Evolutionary conservation across 53 echinoderm and acorn worm genomes (phyloP), one percentile per base, ranked within the genome.

Genomic region (Paelopatides confundens): DNA sequence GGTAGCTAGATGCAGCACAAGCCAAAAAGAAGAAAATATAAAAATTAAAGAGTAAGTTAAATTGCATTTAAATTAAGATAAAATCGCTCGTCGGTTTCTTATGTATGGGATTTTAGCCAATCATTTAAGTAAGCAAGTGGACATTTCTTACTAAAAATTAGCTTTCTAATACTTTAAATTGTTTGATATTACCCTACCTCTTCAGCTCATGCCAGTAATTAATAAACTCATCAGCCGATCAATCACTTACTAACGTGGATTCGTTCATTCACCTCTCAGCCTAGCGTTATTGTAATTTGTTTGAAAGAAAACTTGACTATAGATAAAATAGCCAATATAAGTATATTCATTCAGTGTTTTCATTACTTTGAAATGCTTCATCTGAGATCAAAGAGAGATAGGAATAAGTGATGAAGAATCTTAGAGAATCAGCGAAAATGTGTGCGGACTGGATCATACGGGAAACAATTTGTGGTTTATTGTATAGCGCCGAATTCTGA

Each of bases 241-340:
- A 74, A 74, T 74, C 74, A 74, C 40, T 39, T 36, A 74, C 27
- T 46, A 10, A 23, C 74, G 46, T 58, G 6, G 58, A 58, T 58
- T 58, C 74, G 74, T 40, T 74, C 74, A 74, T 74, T 74, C 74
- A 74, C 74, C 74, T 39, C 46, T 74, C n/a, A 58, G 58, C 58
- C 58, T 58, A 58, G 58, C 58, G 15, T 26, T 58, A 58, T 21
- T 18, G n/a, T 58, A 58, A 58, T 58, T 15, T 58, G 21, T 21
- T 21, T 58, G 21, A 43, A 4, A 58, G n/a, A 26, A 58, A n/a
- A 6, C 21, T 18, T 18, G 58, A 58, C 58, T 3, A 58, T 17
- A 58, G 58, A 58, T 18, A 58, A 23, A 0, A 58, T 58, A 58
- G 58, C 58, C 58, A 58, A 58, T 58, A 15, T 58, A 58, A 58